These are phyloP conservation scores for Silvanus unidentatus DNA, from an alignment of 2,888 invertebrate species.

Conservation along the genomic window DNA sequence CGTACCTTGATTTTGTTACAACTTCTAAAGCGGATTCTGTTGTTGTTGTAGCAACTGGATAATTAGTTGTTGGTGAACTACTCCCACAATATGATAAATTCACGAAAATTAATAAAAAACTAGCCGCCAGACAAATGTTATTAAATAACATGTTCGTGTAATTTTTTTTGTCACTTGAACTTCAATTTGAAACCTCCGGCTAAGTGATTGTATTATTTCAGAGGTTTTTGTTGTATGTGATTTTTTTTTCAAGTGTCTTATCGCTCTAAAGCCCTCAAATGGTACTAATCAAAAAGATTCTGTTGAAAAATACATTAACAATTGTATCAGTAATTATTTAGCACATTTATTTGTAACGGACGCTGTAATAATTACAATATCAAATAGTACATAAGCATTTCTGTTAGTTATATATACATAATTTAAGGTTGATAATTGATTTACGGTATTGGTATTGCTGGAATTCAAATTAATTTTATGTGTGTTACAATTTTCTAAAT, in stretches of 20 bases:
- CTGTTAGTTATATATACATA: conserved; percentile 35
- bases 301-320: too few species aligned
- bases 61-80: conserved; percentile 22
- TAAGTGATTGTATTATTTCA: conserved; percentile 21
- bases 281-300: conserved; percentile 19
- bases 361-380: conserved; percentile 35
- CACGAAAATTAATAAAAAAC: conserved; percentile 11
- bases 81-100: conserved; percentile 6
- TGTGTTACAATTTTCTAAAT: too few species aligned
- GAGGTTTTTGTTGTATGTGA: conserved; percentile 16
- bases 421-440: conserved; percentile 23
- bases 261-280: conserved; percentile 20
- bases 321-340: conserved; percentile 24
- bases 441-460: conserved; percentile 19
- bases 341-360: conserved; percentile 39
- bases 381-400: conserved; percentile 32
- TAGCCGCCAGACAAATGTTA: not conserved
- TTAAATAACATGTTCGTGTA: conserved; percentile 7
- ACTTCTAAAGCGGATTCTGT: conserved; percentile 12
- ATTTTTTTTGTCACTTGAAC: too few species aligned
- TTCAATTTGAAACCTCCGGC: conserved; percentile 32
- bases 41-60: conserved; percentile 33
- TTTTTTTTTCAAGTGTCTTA: conserved; percentile 1
- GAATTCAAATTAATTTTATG: not conserved
- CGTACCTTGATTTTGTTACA: conserved; percentile 26